phyloP scores from a whole-genome alignment of 92 coral and sea anemone genomes.

The Phymanthus crucifer region DNA sequence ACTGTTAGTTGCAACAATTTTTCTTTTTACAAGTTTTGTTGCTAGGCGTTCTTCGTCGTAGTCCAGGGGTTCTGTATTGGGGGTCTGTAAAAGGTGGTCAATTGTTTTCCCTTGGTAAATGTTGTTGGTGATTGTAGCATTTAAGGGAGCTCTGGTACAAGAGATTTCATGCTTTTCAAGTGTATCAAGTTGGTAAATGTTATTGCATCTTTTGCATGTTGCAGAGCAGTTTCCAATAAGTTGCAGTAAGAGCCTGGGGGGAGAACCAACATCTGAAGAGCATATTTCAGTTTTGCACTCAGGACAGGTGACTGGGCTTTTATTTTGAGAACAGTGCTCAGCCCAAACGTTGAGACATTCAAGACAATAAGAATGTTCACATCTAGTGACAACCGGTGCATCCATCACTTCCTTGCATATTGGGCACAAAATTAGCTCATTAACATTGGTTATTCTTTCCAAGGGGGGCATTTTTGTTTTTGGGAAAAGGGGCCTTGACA shows the following conservation, averaged over 20 bases:
- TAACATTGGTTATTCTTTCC: no score
- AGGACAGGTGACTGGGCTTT: constrained; percentile 9
- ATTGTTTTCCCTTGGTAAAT: no score
- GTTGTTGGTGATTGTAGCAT: no score
- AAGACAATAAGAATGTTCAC: constrained; percentile 31
- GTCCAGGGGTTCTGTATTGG: no score
- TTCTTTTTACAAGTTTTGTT: no score
- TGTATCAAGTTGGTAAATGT: constrained; percentile 27
- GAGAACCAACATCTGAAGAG: constrained; percentile 4
- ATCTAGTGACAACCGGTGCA: constrained; percentile 25
- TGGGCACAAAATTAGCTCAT: constrained; percentile 13
- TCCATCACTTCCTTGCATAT: constrained; percentile 30
- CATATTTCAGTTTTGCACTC: constrained; percentile 29
- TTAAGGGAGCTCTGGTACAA: no score
- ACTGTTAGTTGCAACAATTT: no score
- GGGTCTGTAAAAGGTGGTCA: no score
- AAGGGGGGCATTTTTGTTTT: constrained; percentile 20
- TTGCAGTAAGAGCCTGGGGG: constrained; percentile 34
- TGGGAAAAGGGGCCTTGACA: constrained; percentile 22
- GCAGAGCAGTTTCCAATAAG: constrained; percentile 28
- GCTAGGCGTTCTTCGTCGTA: no score
- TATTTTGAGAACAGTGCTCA: not conserved
- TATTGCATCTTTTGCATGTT: constrained; percentile 30
- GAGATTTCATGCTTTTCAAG: not conserved
- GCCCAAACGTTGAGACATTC: constrained; percentile 23